Percentiles rank a stretch among this genome's conserved stretches.
Evolutionary conservation across 1,140 invertebrate genomes (phyloP).

Genomic region (Zaprionus taronus): DNA sequence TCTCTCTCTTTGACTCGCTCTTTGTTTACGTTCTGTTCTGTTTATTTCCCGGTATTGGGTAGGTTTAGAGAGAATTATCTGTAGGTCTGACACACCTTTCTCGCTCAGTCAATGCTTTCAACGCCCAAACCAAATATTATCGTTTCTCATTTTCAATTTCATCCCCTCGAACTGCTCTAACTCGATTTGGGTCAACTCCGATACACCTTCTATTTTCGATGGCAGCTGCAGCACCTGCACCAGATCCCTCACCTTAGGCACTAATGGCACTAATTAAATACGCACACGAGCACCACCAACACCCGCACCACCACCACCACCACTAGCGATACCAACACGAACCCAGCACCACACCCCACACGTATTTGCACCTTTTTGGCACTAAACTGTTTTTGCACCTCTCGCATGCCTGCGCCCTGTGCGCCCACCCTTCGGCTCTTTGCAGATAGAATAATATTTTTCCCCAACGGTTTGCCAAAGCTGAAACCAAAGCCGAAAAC

Average conservation of each 20-base stretch:
- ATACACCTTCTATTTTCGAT: constrained; percentile 26
- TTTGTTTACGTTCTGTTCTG: constrained; percentile 10
- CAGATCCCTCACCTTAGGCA: constrained; percentile 32
- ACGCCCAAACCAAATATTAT: constrained; percentile 12
- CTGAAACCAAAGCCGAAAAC: constrained; percentile 62
- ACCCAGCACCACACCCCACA: constrained; percentile 25
- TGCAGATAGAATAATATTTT: constrained; percentile 84
- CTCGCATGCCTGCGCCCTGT: constrained; percentile 32
- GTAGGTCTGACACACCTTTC: not conserved
- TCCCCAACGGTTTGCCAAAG: constrained; percentile 80
- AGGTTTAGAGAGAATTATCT: constrained; percentile 20
- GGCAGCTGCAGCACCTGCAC: constrained; percentile 20
- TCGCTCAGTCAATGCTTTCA: constrained; percentile 34
- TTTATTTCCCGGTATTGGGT: constrained; percentile 14
- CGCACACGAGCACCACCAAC: constrained; percentile 30
- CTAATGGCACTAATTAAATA: constrained; percentile 78
- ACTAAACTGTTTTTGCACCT: constrained; percentile 75
- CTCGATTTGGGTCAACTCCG: constrained; percentile 2
- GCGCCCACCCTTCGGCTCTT: constrained; percentile 48
- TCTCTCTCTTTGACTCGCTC: constrained; percentile 24
- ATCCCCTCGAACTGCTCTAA: constrained; percentile 14
- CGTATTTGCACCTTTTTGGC: constrained; percentile 68
- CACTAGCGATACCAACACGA: not conserved
- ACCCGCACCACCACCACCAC: constrained; percentile 27
- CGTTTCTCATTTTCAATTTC: constrained; percentile 18